These are phyloP conservation scores for Haliaeetus leucogaster DNA, from an alignment of 2,113 vertebrate species.

Conservation along the genomic window DNA sequence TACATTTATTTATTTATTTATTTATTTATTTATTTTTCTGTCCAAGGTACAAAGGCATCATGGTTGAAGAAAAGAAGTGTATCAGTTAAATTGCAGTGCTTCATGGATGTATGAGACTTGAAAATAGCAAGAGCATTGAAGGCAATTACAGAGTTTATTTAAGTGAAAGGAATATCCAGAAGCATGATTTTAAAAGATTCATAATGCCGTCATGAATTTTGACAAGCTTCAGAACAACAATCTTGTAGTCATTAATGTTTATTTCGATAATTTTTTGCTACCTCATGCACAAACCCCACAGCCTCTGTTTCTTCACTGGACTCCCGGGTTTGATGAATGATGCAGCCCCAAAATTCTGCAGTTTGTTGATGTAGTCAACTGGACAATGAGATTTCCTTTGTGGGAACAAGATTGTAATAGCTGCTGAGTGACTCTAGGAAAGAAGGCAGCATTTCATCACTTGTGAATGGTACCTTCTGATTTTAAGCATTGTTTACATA, in stretches of 20 bases:
- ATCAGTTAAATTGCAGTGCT: not conserved
- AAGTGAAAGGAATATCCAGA: not conserved
- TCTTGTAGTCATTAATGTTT: not conserved
- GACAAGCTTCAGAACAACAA: not conserved
- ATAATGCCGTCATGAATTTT: not conserved
- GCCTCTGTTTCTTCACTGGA: not conserved
- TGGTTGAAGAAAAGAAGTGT: not conserved
- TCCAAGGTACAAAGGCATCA: slow-evolving; percentile 20
- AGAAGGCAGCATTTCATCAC: not conserved
- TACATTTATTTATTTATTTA: not conserved
- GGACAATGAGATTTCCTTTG: not conserved
- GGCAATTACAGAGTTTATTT: not conserved
- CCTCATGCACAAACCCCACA: not conserved
- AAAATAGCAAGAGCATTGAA: not conserved
- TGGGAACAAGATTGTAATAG: not conserved
- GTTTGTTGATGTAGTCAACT: not conserved
- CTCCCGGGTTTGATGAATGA: not conserved
- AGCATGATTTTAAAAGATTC: not conserved
- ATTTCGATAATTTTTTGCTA: not conserved
- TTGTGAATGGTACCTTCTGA: not conserved
- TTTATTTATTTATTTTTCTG: not conserved
- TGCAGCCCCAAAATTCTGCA: not conserved
- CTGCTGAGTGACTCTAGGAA: not conserved
- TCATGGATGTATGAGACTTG: not conserved
- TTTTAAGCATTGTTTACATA: not conserved